Conservation (phyloP, 2,888 invertebrate genomes). For the Eurytoma californica region DNA sequence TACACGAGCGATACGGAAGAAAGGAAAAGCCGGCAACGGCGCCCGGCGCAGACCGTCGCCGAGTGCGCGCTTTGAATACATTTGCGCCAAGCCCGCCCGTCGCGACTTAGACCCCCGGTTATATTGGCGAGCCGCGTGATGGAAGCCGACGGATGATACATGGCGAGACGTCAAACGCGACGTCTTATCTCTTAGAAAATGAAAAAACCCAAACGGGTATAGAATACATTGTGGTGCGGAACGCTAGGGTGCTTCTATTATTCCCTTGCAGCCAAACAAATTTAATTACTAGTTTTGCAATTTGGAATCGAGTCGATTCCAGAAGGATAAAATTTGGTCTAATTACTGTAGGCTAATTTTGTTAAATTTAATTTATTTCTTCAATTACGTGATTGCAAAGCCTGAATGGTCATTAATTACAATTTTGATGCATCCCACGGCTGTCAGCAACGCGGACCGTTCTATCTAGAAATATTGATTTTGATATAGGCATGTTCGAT, state of each 20-base stretch:
- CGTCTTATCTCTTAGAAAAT: slow-evolving; percentile 57
- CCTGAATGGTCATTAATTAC: no score
- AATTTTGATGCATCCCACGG: no score
- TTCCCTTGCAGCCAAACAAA: neutral
- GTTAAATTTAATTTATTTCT: no score
- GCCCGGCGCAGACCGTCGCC: slow-evolving; percentile 42
- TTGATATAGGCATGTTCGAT: no score
- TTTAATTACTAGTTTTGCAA: no score
- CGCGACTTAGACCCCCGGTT: slow-evolving; percentile 47
- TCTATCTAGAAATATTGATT: no score
- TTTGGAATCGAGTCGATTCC: no score
- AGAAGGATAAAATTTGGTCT: no score
- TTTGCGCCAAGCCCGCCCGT: slow-evolving; percentile 63
- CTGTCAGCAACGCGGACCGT: no score
- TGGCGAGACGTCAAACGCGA: slow-evolving; percentile 69
- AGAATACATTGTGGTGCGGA: slow-evolving; percentile 24
- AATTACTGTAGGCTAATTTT: no score
- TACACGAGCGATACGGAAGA: slow-evolving; percentile 41
- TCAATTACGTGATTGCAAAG: no score
- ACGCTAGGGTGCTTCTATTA: neutral
- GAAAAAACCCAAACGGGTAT: slow-evolving; percentile 41
- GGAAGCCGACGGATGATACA: slow-evolving; percentile 72
- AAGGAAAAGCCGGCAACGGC: slow-evolving; percentile 42
- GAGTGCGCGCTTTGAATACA: slow-evolving; percentile 68
- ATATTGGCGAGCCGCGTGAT: slow-evolving; percentile 68